These are phyloP conservation scores for Mareca strepera DNA, from an alignment of 2,797 vertebrate genomes.

Conservation along the genomic window DNA sequence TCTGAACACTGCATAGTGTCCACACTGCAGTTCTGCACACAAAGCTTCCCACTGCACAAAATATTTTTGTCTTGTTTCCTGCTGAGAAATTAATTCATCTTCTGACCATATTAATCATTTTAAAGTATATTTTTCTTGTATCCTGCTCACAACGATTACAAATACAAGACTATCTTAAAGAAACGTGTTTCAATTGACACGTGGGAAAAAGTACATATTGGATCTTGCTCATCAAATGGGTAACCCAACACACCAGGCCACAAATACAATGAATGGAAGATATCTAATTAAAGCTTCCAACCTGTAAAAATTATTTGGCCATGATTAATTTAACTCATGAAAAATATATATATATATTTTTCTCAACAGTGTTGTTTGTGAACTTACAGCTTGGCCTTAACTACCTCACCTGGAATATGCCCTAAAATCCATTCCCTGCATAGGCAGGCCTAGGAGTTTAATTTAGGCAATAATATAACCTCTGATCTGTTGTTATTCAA, in stretches of 20 bases:
- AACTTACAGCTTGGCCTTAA: not conserved
- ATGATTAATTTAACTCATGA: not conserved
- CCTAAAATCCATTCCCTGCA: not conserved
- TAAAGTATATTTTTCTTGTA: not conserved
- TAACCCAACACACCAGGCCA: not conserved
- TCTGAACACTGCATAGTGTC: no score
- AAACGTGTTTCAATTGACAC: not conserved
- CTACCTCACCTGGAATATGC: fast-evolving
- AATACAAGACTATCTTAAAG: not conserved
- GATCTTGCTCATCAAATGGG: not conserved
- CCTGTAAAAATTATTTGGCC: not conserved
- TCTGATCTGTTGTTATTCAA: not conserved
- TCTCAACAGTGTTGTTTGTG: not conserved
- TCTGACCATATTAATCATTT: not conserved
- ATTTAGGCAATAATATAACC: not conserved
- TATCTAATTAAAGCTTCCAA: not conserved
- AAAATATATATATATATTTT: not conserved
- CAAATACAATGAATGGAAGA: not conserved
- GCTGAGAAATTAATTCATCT: not conserved
- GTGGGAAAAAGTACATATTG: not conserved
- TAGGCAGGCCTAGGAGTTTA: not conserved
- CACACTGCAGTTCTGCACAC: not conserved
- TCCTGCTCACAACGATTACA: not conserved
- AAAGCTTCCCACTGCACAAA: not conserved
- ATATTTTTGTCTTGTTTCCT: not conserved